Conservation (phyloP, 2,113 vertebrate genomes). For the Scomber colias region DNA sequence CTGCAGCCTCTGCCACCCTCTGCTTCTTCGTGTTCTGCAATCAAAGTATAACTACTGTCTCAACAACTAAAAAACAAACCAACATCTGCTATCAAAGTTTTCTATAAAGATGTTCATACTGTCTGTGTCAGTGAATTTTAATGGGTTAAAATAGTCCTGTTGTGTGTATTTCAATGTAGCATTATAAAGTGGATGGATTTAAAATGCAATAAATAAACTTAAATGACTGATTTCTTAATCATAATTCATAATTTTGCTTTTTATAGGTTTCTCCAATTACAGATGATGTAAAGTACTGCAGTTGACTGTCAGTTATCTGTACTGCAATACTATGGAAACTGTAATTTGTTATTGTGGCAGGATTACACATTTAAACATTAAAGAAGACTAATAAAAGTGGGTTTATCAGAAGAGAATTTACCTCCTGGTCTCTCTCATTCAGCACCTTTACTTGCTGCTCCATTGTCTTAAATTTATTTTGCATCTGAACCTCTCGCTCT, state of each 20-base stretch:
- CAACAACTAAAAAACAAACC: background rate
- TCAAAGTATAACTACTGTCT: constrained; percentile 14
- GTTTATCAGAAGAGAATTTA: constrained; percentile 36
- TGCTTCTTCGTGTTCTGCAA: constrained; percentile 89
- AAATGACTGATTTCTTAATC: background rate
- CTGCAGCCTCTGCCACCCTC: constrained; percentile 89
- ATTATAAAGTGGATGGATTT: too few species aligned
- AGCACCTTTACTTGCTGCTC: constrained; percentile 89
- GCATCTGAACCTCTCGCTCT: constrained; percentile 89
- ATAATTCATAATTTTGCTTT: too few species aligned
- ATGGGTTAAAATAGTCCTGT: too few species aligned
- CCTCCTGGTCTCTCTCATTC: constrained; percentile 90
- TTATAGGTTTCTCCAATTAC: background rate
- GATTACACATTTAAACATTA: background rate
- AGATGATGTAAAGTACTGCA: background rate
- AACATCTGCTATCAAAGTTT: background rate
- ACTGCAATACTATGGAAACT: too few species aligned
- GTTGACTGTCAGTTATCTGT: background rate
- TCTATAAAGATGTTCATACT: background rate
- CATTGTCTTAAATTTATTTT: constrained; percentile 88
- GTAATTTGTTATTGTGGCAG: too few species aligned
- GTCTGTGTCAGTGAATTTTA: too few species aligned
- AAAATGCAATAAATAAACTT: background rate
- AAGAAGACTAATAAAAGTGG: background rate
- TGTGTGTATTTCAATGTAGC: too few species aligned